Evolutionary conservation across 2,113 vertebrate genomes (phyloP), one percentile per base, ranked within the genome.

Genomic region (Neopipo cinnamomea): DNA sequence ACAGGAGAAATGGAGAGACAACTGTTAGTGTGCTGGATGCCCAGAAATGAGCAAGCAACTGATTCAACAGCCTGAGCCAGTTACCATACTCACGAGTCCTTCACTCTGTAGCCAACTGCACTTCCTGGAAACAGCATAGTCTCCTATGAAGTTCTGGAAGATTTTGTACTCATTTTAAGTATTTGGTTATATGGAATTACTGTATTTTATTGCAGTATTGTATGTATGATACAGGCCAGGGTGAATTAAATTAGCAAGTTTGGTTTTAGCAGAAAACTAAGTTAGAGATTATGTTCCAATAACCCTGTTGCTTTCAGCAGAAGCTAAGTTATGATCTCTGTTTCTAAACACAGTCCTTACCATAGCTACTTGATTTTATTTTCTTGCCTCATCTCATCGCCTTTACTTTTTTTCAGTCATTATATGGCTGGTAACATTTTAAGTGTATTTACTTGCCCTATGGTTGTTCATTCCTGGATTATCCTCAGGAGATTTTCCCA

Each of bases 211-310:
- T 91, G 33, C 21, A 58, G 23, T 33, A 35, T 72, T 73, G 22
- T 65, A 53, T 76, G 30, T 63, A 58, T 30, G 53, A 77, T 46
- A 55, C 37, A 89, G 56, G 46, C 35, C 30, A 62, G 33, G 50
- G 22, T 59, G 53, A 72, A 95, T 67, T 72, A 84, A 88, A 93
- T 93, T 86, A 94, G 21, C 62, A 79, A 75, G 76, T 46, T 31
- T 67, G 61, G 31, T 88, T 91, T 83, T 50, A 85, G 59, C 30
- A 81, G 84, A 76, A 91, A 95, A 94, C 62, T 10, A 56, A 93
- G 63, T 84, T 85, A 89, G 42, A 30, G 19, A 14, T 82, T 71
- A 28, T 91, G 66, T 86, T 91, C 75, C 77, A 90, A 86, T 91
- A 70, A 84, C 46, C 9, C 19, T 56, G 11, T 62, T 66, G 66